Conservation (phyloP, 64 coral and sea anemone species). For the Montipora foliosa region DNA sequence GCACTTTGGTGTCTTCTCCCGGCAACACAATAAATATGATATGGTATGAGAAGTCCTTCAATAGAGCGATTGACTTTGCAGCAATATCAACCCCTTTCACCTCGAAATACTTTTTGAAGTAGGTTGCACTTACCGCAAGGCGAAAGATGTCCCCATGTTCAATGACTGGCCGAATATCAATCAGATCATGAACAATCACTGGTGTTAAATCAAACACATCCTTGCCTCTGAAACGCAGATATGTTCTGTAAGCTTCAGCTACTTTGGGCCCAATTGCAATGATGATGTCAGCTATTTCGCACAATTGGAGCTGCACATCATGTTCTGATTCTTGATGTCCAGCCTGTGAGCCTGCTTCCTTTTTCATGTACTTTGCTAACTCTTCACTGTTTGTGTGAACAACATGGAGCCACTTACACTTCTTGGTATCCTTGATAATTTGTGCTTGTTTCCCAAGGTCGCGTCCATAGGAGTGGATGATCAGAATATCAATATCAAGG, state of each 20-base stretch:
- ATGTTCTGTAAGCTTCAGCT: background rate
- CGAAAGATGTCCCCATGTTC: background rate
- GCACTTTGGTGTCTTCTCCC: background rate
- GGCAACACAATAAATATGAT: background rate
- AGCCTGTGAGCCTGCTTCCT: background rate
- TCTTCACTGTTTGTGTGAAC: slow-evolving; percentile 1
- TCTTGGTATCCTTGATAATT: background rate
- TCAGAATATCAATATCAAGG: slow-evolving; percentile 15
- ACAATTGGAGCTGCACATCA: background rate
- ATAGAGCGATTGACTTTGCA: background rate
- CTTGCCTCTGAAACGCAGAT: background rate
- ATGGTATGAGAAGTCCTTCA: background rate
- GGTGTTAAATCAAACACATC: slow-evolving; percentile 16
- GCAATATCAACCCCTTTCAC: slow-evolving; percentile 53
- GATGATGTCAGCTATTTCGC: background rate
- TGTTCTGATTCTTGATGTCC: background rate
- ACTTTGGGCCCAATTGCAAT: slow-evolving; percentile 37
- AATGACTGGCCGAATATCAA: background rate
- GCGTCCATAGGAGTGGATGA: background rate
- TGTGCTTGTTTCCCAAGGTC: slow-evolving; percentile 6
- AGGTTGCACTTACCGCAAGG: background rate
- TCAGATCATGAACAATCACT: background rate
- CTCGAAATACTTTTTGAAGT: background rate
- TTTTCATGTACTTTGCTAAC: background rate
- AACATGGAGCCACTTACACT: slow-evolving; percentile 42